phyloP scores from a whole-genome alignment of 2,888 invertebrate species.

The Carterocephalus palaemon region DNA sequence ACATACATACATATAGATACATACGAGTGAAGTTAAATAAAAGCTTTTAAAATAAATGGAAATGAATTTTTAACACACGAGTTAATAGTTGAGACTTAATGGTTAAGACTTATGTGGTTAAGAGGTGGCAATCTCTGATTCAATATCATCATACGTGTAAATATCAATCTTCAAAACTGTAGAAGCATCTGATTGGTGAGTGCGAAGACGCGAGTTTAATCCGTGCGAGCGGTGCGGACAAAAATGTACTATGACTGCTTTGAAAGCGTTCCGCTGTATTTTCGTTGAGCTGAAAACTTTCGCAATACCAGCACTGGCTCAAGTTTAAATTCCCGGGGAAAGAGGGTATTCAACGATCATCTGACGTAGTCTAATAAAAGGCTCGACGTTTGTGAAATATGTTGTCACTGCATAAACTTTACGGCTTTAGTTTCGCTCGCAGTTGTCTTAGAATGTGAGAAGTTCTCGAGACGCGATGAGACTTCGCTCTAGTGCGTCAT shows the following conservation, averaged over 20 bases:
- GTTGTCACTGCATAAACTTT: constrained; percentile 76
- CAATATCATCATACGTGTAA: constrained; percentile 18
- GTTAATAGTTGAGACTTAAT: too few relatives aligned
- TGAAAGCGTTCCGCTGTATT: constrained; percentile 77
- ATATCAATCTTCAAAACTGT: constrained; percentile 39
- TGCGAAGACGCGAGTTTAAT: constrained; percentile 58
- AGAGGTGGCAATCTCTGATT: constrained; percentile 8
- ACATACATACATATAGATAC: too few relatives aligned
- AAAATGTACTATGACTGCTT: constrained; percentile 60
- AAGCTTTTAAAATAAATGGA: too few relatives aligned
- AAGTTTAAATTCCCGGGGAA: constrained; percentile 64
- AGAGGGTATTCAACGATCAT: constrained; percentile 64
- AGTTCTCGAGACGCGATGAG: constrained; percentile 52
- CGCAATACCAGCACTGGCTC: constrained; percentile 63
- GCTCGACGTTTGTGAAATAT: constrained; percentile 67
- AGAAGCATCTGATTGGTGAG: constrained; percentile 62
- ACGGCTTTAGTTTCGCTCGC: constrained; percentile 62
- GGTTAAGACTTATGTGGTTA: too few relatives aligned
- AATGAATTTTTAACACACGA: too few relatives aligned
- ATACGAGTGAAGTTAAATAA: too few relatives aligned
- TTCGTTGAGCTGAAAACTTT: constrained; percentile 76
- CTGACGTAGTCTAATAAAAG: constrained; percentile 70
- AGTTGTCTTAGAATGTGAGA: constrained; percentile 53
- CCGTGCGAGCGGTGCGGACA: constrained; percentile 46
- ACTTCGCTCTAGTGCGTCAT: constrained; percentile 42